Evolutionary conservation across 2,888 invertebrate species (phyloP).

Genomic region (Drosophila austrosaltans): DNA sequence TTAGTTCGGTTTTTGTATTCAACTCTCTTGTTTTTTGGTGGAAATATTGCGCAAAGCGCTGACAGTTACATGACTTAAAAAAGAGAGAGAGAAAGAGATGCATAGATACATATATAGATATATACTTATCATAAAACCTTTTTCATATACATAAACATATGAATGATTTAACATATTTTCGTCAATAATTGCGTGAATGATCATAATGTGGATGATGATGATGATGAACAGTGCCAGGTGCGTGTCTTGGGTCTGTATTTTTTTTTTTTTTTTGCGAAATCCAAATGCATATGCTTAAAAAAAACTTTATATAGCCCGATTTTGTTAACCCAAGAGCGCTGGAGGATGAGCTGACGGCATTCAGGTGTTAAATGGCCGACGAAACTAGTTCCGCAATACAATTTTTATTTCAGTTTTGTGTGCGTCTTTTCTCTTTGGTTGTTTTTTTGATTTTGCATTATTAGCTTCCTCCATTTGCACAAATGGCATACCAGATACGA

Average conservation of each 20-base stretch:
- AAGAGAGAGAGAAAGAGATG: slow-evolving; percentile 10
- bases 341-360: slow-evolving; percentile 45
- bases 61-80: slow-evolving; percentile 72
- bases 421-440: slow-evolving; percentile 41
- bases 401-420: slow-evolving; percentile 46
- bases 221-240: slow-evolving; percentile 43
- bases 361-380: slow-evolving; percentile 71
- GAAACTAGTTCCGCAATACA: slow-evolving; percentile 69
- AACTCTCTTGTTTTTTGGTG: slow-evolving; percentile 39
- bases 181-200: slow-evolving; percentile 72
- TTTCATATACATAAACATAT: slow-evolving; percentile 33
- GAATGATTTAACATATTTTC: slow-evolving; percentile 72
- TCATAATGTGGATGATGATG: slow-evolving; percentile 35
- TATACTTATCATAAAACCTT: slow-evolving; percentile 46
- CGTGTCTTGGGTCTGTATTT: slow-evolving; percentile 50
- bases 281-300: slow-evolving; percentile 49
- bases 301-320: slow-evolving; percentile 37
- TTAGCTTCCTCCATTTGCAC: slow-evolving; percentile 69
- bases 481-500: slow-evolving; percentile 34
- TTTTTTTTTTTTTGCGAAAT: slow-evolving; percentile 47
- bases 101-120: slow-evolving; percentile 21
- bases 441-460: slow-evolving; percentile 57
- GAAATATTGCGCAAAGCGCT: slow-evolving; percentile 48
- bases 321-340: slow-evolving; percentile 14
- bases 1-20: slow-evolving; percentile 31